Conservation (phyloP, 2,113 vertebrate species). For the Phalacrocorax carbo region DNA sequence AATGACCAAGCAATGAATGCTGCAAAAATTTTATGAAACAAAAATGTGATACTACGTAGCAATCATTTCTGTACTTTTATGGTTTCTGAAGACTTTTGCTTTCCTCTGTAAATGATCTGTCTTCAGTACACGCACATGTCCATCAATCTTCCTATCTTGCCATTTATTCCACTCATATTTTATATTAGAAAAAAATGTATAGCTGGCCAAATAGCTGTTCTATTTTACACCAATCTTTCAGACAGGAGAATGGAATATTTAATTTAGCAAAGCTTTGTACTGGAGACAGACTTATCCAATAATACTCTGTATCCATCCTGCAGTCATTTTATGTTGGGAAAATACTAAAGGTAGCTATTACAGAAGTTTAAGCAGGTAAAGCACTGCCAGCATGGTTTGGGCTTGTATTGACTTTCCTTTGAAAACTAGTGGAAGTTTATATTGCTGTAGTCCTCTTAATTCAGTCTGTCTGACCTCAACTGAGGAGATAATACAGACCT, state of each 20-base stretch:
- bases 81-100: constrained; percentile 11
- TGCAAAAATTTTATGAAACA: constrained; percentile 47
- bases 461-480: background rate
- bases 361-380: background rate
- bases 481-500: background rate
- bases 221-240: constrained; percentile 6
- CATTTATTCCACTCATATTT: constrained; percentile 46
- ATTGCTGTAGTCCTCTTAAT: background rate
- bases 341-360: background rate
- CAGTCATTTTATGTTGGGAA: background rate
- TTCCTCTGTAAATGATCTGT: constrained; percentile 19
- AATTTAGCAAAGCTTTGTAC: background rate
- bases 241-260: background rate
- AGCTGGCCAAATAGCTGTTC: background rate
- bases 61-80: constrained; percentile 25
- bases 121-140: background rate
- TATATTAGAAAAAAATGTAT: constrained; percentile 3
- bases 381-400: background rate
- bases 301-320: background rate
- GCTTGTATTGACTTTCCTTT: background rate
- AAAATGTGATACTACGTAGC: background rate
- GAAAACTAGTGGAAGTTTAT: background rate
- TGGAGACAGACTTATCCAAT: background rate
- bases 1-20: constrained; percentile 22
- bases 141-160: constrained; percentile 27